phyloP scores from a whole-genome alignment of 2,888 invertebrate species.

The Eilema depressum region DNA sequence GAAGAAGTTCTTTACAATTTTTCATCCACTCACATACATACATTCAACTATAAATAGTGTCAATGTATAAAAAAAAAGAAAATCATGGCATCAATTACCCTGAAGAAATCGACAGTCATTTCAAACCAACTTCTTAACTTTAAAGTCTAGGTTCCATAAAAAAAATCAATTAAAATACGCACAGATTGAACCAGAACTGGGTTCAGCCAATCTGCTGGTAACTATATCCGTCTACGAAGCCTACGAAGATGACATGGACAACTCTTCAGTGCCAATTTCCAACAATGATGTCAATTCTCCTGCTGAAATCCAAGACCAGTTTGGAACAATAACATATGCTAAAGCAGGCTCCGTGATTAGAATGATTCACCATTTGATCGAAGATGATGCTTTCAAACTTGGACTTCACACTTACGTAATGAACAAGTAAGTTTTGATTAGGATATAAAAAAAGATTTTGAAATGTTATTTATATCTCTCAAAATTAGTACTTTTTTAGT shows the following conservation, averaged over 20 bases:
- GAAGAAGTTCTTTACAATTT: no score
- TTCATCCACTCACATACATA: no score
- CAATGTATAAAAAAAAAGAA: no score
- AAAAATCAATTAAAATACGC: not conserved
- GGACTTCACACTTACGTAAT: constrained; percentile 73
- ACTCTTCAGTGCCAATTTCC: constrained; percentile 85
- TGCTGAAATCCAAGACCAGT: constrained; percentile 88
- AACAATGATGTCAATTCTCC: constrained; percentile 86
- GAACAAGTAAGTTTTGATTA: constrained; percentile 74
- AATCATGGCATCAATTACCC: no score
- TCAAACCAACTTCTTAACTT: no score
- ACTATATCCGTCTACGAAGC: constrained; percentile 89
- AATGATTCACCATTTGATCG: constrained; percentile 80
- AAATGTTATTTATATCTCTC: constrained; percentile 23
- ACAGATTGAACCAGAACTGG: constrained; percentile 88
- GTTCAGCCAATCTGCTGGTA: constrained; percentile 88
- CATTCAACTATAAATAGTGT: no score
- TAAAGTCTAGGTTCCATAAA: no score
- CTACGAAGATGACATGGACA: constrained; percentile 86
- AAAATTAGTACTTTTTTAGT: no score
- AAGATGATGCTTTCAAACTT: constrained; percentile 67
- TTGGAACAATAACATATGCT: constrained; percentile 89
- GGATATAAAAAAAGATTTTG: no score
- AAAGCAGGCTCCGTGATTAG: constrained; percentile 87
- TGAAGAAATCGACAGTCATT: no score